phyloP scores from a whole-genome alignment of 2,113 vertebrate genomes.

The Odobenus rosmarus region DNA sequence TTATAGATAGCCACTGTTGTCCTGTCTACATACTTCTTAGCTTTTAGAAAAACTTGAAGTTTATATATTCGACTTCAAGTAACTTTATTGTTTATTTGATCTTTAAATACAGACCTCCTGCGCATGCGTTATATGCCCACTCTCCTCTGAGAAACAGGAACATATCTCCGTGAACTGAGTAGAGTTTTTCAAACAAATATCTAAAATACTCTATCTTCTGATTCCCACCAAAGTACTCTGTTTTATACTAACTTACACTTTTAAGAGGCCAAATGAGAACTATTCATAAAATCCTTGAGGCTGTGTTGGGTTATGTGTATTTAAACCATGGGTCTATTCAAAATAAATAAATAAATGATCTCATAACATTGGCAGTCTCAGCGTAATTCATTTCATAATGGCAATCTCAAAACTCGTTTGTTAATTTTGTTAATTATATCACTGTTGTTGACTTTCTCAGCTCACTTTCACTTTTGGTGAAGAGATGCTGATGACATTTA shows the following conservation, averaged over 20 bases:
- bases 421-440: conserved; percentile 73
- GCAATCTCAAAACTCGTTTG: conserved; percentile 58
- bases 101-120: neutral
- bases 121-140: fast-evolving
- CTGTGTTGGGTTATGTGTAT: neutral
- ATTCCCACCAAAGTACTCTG: neutral
- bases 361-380: conserved; percentile 63
- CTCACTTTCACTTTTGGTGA: conserved; percentile 66
- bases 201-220: neutral
- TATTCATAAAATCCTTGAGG: conserved; percentile 48
- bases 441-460: conserved; percentile 72
- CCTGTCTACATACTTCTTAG: neutral
- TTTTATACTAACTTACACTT: conserved; percentile 34
- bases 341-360: conserved; percentile 52
- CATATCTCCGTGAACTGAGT: neutral
- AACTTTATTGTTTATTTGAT: neutral
- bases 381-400: conserved; percentile 47
- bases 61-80: neutral
- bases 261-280: conserved; percentile 27
- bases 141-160: neutral
- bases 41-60: neutral
- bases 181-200: neutral
- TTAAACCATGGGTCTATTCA: conserved; percentile 25
- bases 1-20: neutral
- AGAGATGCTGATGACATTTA: conserved; percentile 75